phyloP scores from a whole-genome alignment of 2,797 vertebrate genomes.

The Lithobates pipiens region DNA sequence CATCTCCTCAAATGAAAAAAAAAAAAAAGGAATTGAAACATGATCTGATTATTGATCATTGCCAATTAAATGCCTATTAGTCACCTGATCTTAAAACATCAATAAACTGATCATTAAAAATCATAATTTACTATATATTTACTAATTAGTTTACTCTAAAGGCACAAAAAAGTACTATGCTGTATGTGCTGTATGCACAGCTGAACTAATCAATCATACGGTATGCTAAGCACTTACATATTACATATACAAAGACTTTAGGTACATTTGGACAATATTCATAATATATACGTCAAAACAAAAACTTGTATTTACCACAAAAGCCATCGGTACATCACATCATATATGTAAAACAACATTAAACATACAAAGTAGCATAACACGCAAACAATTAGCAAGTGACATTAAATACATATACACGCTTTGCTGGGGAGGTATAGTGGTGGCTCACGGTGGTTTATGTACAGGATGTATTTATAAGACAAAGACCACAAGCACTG shows the following conservation, averaged over 20 bases:
- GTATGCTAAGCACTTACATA: too few relatives aligned
- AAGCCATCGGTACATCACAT: neutral
- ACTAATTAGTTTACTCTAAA: too few relatives aligned
- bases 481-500: conserved; percentile 25
- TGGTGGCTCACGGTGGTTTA: conserved; percentile 1
- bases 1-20: neutral
- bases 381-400: neutral
- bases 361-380: neutral
- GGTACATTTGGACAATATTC: neutral
- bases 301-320: neutral
- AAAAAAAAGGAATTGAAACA: too few relatives aligned
- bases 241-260: neutral
- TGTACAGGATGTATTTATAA: conserved; percentile 50
- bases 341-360: neutral
- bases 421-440: neutral
- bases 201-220: too few relatives aligned
- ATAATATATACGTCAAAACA: neutral
- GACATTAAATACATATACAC: neutral
- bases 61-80: too few relatives aligned
- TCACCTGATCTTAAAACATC: too few relatives aligned
- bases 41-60: too few relatives aligned
- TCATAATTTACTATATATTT: too few relatives aligned
- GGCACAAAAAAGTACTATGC: too few relatives aligned
- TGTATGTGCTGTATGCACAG: too few relatives aligned
- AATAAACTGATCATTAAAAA: too few relatives aligned